phyloP scores from a whole-genome alignment of 2,888 invertebrate species.

The Drosophila kanekoi region DNA sequence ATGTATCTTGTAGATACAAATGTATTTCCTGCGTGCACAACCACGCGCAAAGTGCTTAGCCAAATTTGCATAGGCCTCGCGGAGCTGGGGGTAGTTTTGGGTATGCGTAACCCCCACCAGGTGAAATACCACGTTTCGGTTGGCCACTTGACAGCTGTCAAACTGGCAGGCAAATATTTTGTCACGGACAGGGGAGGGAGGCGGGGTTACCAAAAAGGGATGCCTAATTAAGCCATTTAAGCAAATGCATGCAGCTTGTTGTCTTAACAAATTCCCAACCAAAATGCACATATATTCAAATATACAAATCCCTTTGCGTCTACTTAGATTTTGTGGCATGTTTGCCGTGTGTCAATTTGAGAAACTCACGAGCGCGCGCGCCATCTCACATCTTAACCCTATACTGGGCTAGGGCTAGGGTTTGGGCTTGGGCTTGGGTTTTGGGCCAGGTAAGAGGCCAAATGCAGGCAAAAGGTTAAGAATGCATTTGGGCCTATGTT shows the following conservation, averaged over 20 bases:
- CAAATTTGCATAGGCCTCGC: conserved; percentile 67
- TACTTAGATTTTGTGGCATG: conserved; percentile 35
- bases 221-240: conserved; percentile 72
- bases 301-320: conserved; percentile 1
- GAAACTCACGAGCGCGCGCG: conserved; percentile 65
- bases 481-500: conserved; percentile 70
- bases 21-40: conserved; percentile 45
- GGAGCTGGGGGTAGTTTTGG: neutral
- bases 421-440: conserved; percentile 7
- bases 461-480: conserved; percentile 66
- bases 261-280: conserved; percentile 64
- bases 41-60: conserved; percentile 65
- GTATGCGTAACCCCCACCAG: conserved; percentile 21
- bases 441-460: conserved; percentile 54
- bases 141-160: conserved; percentile 78
- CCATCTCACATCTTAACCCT: conserved; percentile 67
- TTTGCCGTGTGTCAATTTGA: conserved; percentile 63
- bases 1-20: conserved; percentile 24
- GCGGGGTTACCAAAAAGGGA: conserved; percentile 30
- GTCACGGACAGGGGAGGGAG: conserved; percentile 36
- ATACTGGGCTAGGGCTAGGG: conserved; percentile 24
- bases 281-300: conserved; percentile 7
- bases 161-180: conserved; percentile 75
- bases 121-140: conserved; percentile 69
- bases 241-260: conserved; percentile 59